Percentiles rank a stretch among this genome's conserved stretches.
Evolutionary conservation across 2,113 vertebrate species (phyloP).

Genomic region (Macroglossus sobrinus): DNA sequence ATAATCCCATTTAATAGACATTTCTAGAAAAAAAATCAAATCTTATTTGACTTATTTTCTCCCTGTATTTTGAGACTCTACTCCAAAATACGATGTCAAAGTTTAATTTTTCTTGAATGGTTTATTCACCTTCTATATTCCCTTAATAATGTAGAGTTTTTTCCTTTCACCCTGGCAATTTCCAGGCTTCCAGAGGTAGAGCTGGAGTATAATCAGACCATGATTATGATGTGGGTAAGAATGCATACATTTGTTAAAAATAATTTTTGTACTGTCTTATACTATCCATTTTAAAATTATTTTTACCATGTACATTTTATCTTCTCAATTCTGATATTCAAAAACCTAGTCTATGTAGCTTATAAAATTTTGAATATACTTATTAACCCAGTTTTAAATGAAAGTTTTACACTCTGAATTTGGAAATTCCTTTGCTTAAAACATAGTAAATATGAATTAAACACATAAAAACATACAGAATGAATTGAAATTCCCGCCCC

Average conservation of each 20-base stretch:
- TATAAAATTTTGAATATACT: slow-evolving; percentile 36
- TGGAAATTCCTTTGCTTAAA: slow-evolving; percentile 24
- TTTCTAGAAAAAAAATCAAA: slow-evolving; percentile 8
- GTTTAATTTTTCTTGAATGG: background rate
- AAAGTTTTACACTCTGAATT: background rate
- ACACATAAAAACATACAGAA: background rate
- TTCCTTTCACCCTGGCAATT: background rate
- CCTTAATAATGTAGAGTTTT: background rate
- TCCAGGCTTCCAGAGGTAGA: background rate
- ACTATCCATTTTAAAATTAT: background rate
- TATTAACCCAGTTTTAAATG: slow-evolving; percentile 27
- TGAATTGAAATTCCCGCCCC: background rate
- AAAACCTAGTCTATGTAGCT: background rate
- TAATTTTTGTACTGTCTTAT: slow-evolving; percentile 50
- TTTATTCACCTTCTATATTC: slow-evolving; percentile 23
- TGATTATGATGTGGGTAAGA: background rate
- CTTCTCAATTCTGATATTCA: slow-evolving; percentile 18
- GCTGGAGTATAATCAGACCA: background rate
- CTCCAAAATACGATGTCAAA: background rate
- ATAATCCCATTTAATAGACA: slow-evolving; percentile 9
- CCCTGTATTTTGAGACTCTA: background rate
- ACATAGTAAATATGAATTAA: slow-evolving; percentile 33
- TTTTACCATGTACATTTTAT: slow-evolving; percentile 6
- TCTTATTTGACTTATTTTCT: background rate
- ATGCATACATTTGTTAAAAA: slow-evolving; percentile 37